Base-by-base conservation (phyloP, 2,888 invertebrate genomes). In the Lasioglossum marginatum region DNA sequence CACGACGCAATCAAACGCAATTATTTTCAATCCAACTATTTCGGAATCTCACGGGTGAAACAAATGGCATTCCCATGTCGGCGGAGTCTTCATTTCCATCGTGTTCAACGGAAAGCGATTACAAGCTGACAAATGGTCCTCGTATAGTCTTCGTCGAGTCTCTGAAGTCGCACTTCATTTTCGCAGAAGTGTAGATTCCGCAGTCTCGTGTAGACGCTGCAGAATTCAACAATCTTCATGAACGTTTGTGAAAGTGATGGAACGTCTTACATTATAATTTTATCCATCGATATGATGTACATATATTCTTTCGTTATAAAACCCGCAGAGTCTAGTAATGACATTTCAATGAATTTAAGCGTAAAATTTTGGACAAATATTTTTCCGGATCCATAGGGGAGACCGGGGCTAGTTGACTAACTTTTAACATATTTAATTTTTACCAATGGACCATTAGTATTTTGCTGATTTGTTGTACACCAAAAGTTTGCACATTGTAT, bases 1-100 rank as follows among this genome's bases (percentile, higher is more conserved):
- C 57, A 57, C n/a, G 57, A n/a, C n/a, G 57, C 57, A 57, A 57
- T 57, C 57, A 57, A 57, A 57, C n/a, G 57, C n/a, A n/a, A n/a
- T 23, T 57, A 57, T 57, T 57, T 57, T 57, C 57, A 57, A 57
- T n/a, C 57, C 10, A 57, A 57, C 57, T 57, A 57, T 57, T 57
- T 57, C 10, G 57, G n/a, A 57, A 57, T 57, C 57, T n/a, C 57
- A n/a, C 57, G 57, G 57, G 57, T 31, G 16, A 31, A 63, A 63
- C 27, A 31, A 63, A 63, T 31, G 27, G 16, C 27, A 63, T 63
- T 31, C 31, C 31, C 63, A 63, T 63, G 31, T 16, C 31, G 27
- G 16, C 63, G 27, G 31, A 31, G 27, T 27, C 27, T 31, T 31
- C 63, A 34, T 19, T 66, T 31, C 19, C 19, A 31, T 19, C 31